A percentile compares a stretch with the other conserved stretches of the same genome.
Conservation (phyloP, 1,140 invertebrate genomes). For the Batillaria attramentaria region DNA sequence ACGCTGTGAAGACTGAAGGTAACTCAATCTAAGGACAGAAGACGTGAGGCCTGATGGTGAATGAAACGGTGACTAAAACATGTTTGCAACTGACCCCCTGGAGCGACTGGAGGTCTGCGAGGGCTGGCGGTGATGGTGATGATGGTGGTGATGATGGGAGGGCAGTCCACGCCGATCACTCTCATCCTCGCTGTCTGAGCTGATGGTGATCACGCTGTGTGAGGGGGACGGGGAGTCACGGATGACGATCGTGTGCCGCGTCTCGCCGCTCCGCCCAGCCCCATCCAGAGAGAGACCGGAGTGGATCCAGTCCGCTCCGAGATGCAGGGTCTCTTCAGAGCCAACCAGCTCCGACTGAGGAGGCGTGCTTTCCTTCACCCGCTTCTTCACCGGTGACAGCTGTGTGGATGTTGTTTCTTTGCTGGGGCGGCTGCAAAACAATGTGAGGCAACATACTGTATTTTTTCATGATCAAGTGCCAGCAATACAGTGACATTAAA, state of each 20-base stretch:
- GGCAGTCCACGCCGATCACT: slow-evolving; percentile 51
- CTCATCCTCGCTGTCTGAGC: slow-evolving; percentile 93
- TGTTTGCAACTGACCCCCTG: slow-evolving; percentile 17
- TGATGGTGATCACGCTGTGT: slow-evolving; percentile 97
- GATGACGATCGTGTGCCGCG: slow-evolving; percentile 86
- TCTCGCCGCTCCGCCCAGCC: slow-evolving; percentile 39
- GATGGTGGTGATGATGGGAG: slow-evolving; percentile 40
- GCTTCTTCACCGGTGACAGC: slow-evolving; percentile 95
- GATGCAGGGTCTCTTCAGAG: slow-evolving; percentile 48
- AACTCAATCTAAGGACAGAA: too few species aligned
- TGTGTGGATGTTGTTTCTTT: slow-evolving; percentile 87
- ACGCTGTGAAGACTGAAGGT: too few species aligned
- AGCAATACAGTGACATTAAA: too few species aligned
- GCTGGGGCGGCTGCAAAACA: slow-evolving; percentile 77
- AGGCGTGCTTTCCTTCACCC: slow-evolving; percentile 97
- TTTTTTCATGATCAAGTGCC: too few species aligned
- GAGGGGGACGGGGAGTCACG: slow-evolving; percentile 88
- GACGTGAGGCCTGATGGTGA: too few species aligned
- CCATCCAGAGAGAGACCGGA: slow-evolving; percentile 7
- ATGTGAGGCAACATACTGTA: background rate
- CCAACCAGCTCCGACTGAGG: slow-evolving; percentile 73
- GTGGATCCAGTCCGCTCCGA: slow-evolving; percentile 27
- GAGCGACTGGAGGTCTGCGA: slow-evolving; percentile 10
- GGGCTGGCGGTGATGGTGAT: slow-evolving; percentile 16
- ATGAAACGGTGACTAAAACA: too few species aligned